phyloP scores from a whole-genome alignment of 2,113 vertebrate species.

The Ifrita kowaldi region DNA sequence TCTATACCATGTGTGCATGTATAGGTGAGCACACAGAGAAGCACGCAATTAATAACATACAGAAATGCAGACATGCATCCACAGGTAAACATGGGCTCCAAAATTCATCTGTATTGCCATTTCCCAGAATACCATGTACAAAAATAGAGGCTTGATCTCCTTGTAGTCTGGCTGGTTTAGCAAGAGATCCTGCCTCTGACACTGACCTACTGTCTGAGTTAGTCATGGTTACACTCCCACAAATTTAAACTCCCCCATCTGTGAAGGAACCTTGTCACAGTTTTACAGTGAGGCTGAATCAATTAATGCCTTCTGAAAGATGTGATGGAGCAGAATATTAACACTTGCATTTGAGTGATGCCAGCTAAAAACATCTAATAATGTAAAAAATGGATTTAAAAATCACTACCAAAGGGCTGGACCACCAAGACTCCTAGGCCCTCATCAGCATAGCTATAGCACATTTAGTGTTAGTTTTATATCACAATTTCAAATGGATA shows the following conservation, averaged over 20 bases:
- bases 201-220: constrained; percentile 47
- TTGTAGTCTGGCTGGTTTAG: constrained; percentile 14
- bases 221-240: constrained; percentile 38
- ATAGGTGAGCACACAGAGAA: neutral
- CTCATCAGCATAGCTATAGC: neutral
- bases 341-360: neutral
- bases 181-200: constrained; percentile 24
- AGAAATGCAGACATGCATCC: neutral
- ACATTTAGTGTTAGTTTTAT: neutral
- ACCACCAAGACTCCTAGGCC: neutral
- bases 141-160: neutral
- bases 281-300: constrained; percentile 34
- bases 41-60: neutral
- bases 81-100: neutral
- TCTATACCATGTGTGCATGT: rapidly evolving
- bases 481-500: neutral
- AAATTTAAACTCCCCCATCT: constrained; percentile 33
- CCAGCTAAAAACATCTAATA: constrained; percentile 13
- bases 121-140: neutral
- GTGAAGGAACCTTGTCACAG: constrained; percentile 38
- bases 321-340: constrained; percentile 12
- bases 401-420: neutral
- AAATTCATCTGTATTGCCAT: neutral
- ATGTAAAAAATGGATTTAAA: neutral
- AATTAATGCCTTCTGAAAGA: constrained; percentile 42